Evolutionary conservation across 2,888 invertebrate genomes (phyloP).

Genomic region (Morpho helenor): DNA sequence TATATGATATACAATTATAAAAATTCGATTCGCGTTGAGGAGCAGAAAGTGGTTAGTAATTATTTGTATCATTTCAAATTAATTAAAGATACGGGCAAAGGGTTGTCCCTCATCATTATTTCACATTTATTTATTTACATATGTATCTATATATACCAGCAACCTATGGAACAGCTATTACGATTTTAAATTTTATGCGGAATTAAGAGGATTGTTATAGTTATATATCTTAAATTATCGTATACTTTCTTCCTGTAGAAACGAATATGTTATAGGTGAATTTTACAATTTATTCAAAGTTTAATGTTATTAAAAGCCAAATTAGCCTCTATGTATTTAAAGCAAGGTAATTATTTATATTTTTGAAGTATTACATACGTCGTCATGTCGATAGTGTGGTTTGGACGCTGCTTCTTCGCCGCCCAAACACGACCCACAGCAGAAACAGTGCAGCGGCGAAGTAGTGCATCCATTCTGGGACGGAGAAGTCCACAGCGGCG

Average conservation of each 20-base stretch:
- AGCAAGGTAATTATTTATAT: not conserved
- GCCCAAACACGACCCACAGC: constrained; percentile 60
- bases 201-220: too few species aligned
- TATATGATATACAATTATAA: too few species aligned
- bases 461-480: constrained; percentile 72
- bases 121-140: too few species aligned
- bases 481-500: constrained; percentile 65
- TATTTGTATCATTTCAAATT: too few species aligned
- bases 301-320: not conserved
- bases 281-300: not conserved
- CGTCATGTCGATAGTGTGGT: constrained; percentile 43
- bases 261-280: not conserved
- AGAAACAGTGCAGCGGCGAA: constrained; percentile 62
- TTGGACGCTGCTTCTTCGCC: constrained; percentile 50
- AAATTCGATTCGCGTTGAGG: too few species aligned
- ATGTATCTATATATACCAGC: too few species aligned
- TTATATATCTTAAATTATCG: too few species aligned
- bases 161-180: too few species aligned
- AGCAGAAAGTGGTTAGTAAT: too few species aligned
- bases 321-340: not conserved
- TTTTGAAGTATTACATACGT: constrained; percentile 22
- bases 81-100: too few species aligned
- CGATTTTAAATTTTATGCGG: too few species aligned
- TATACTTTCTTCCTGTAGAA: not conserved
- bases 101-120: too few species aligned